phyloP scores from a whole-genome alignment of 2,797 vertebrate species.

The Eulemur rubriventer region DNA sequence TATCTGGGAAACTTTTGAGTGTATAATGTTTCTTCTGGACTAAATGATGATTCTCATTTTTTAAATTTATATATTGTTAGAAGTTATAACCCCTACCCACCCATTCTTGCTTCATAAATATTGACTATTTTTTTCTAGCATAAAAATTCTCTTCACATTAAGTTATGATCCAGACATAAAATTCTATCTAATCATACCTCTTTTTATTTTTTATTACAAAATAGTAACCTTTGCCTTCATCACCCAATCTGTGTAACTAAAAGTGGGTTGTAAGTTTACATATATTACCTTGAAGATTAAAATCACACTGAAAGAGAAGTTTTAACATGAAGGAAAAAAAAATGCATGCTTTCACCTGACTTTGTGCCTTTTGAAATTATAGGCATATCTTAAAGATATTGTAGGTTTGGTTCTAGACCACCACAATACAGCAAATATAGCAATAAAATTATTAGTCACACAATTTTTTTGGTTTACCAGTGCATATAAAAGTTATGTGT shows the following conservation, averaged over 20 bases:
- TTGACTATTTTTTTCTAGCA: neutral
- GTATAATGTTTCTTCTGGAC: neutral
- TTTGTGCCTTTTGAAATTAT: neutral
- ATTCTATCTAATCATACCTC: neutral
- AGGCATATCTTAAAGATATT: neutral
- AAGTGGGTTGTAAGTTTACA: neutral
- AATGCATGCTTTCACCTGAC: neutral
- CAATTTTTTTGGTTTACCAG: neutral
- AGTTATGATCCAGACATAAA: neutral
- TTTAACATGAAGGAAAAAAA: neutral
- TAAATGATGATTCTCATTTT: neutral
- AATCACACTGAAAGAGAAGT: neutral
- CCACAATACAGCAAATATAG: neutral
- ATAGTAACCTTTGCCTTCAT: neutral
- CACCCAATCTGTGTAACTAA: neutral
- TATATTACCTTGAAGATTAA: neutral
- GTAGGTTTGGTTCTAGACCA: neutral
- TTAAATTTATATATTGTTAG: neutral
- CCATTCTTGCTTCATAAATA: slow-evolving; percentile 20
- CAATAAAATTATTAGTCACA: neutral
- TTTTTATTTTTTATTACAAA: neutral
- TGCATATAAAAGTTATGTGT: neutral
- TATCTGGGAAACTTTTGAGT: neutral
- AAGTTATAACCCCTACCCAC: neutral
- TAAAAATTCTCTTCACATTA: neutral